Conservation (phyloP, 2,113 vertebrate genomes). For the Zosterops borbonicus region DNA sequence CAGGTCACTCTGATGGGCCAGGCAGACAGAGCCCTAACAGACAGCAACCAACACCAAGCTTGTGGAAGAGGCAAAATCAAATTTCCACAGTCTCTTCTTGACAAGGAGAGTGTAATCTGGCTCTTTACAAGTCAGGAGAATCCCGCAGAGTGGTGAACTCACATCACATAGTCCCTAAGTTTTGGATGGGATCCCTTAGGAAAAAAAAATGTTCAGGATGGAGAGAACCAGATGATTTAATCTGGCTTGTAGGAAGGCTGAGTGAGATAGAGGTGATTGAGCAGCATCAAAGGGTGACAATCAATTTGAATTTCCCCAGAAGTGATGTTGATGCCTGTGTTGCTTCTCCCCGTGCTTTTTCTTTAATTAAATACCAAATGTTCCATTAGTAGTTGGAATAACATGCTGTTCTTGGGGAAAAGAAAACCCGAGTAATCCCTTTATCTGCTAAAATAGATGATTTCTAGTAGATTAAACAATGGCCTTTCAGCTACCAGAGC, state of each 20-base stretch:
- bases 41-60: background rate
- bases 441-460: slow-evolving; percentile 69
- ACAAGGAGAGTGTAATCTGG: background rate
- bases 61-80: background rate
- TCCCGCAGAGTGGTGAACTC: background rate
- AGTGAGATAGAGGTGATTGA: slow-evolving; percentile 63
- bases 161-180: background rate
- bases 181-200: slow-evolving; percentile 23
- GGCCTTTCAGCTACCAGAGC: slow-evolving; percentile 61
- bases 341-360: slow-evolving; percentile 48
- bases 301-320: slow-evolving; percentile 60
- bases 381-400: slow-evolving; percentile 62
- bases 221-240: slow-evolving; percentile 39
- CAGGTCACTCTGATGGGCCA: background rate
- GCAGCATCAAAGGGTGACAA: slow-evolving; percentile 65
- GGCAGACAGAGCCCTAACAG: background rate
- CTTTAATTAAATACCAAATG: slow-evolving; percentile 58
- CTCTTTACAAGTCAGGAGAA: background rate
- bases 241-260: slow-evolving; percentile 37
- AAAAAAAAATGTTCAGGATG: background rate
- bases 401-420: slow-evolving; percentile 50
- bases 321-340: slow-evolving; percentile 53
- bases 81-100: background rate
- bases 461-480: slow-evolving; percentile 72
- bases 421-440: slow-evolving; percentile 60